Evolutionary conservation across 1,140 invertebrate species (phyloP).

Genomic region (Ridgeia piscesae): DNA sequence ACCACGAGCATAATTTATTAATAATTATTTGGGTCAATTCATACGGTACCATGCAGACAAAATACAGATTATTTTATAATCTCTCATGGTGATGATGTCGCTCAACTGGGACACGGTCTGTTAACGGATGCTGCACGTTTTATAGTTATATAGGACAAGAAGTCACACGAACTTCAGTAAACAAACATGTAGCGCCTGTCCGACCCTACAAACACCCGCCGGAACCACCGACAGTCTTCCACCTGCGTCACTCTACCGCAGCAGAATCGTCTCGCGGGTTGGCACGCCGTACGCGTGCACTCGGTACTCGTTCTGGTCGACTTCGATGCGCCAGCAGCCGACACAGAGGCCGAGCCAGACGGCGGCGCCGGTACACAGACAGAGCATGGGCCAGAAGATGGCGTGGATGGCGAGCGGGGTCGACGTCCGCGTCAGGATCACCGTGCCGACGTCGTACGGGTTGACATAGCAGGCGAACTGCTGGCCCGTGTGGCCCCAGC

Average conservation of each 20-base stretch:
- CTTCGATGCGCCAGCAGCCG: slow-evolving; percentile 25
- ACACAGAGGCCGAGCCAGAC: slow-evolving; percentile 27
- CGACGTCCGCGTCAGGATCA: slow-evolving; percentile 23
- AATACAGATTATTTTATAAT: no score
- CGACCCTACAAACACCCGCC: neutral
- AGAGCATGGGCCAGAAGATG: slow-evolving; percentile 25
- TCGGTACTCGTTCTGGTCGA: slow-evolving; percentile 15
- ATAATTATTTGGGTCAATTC: no score
- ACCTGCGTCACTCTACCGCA: neutral
- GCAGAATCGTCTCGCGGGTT: neutral
- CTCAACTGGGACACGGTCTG: no score
- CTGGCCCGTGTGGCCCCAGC: slow-evolving; percentile 24
- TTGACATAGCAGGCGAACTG: slow-evolving; percentile 24
- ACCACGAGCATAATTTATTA: no score
- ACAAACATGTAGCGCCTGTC: no score
- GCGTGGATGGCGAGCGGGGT: slow-evolving; percentile 22
- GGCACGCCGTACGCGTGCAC: neutral
- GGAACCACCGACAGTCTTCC: neutral
- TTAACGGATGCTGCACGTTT: no score
- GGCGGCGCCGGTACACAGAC: slow-evolving; percentile 2
- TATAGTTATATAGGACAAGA: no score
- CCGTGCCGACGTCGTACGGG: slow-evolving; percentile 12
- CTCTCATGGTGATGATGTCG: no score
- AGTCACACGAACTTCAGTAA: no score
- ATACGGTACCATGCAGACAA: no score